Base-by-base conservation (phyloP, 2,888 invertebrate genomes). In the Scaptomyza cyrtandrae region DNA sequence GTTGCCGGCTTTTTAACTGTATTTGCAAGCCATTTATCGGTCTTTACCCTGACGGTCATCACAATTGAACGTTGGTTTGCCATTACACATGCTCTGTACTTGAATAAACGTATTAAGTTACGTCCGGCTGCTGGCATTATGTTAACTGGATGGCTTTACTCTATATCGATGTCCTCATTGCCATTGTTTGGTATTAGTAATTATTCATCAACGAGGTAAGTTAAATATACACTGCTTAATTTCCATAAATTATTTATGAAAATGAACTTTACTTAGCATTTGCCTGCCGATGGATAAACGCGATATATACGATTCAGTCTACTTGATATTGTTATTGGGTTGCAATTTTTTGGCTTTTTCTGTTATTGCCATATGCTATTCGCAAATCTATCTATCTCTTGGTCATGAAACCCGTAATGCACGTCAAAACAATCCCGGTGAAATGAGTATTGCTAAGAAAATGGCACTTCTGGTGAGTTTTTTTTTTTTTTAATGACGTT, bases 1-100 rank as follows among this genome's bases (percentile, higher is more conserved):
- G 93, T 96, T 9, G 97, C 97, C 0, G 98, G 98, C 0, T 97
- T 98, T 90, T 92, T 98, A 54, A 97, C 97, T 0, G 96, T 97
- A 0, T 97, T 97, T 86, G 96, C 97, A 0, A 96, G 96, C 62
- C 97, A 98, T 89, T 93, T 98, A 48, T 97, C 97, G 19, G 96
- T 98, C 7, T 97, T 96, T 90, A 97, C 98, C 0, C 93, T 98
- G 56, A 96, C 97, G 0, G 94, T 98, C 39, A 96, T 98, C 44
- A 97, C 98, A 0, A 92, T 97, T 60, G 97, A 98, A 91, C 93
- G 97, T 59, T 96, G 96, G 96, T 95, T 96, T 89, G 96, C 97
- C 9, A 97, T 97, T 64, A 96, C 96, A 0, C 95, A 96, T 89
- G 97, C 97, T 0, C 95, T 97, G 83, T 95, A 97, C 89, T 93